These are phyloP conservation scores for Plagiodera versicolora DNA, from an alignment of 2,888 invertebrate genomes.

Conservation along the genomic window DNA sequence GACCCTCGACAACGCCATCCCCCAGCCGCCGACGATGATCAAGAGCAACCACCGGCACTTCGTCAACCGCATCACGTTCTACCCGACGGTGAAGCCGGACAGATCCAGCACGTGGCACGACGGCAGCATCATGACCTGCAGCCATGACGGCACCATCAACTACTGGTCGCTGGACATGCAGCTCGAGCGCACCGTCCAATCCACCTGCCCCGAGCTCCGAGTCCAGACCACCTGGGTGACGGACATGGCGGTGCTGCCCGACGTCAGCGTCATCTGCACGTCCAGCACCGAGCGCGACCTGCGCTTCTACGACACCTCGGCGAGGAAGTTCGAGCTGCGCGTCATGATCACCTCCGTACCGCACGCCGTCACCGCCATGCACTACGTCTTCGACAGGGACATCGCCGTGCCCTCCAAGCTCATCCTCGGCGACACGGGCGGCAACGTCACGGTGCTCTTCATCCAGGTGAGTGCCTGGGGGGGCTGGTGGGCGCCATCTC, in stretches of 20 bases:
- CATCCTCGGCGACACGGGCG: conserved; percentile 74
- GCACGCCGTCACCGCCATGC: conserved; percentile 59
- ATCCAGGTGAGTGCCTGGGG: conserved; percentile 67
- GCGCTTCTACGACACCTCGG: conserved; percentile 75
- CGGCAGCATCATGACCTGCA: conserved; percentile 74
- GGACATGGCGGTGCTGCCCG: conserved; percentile 73
- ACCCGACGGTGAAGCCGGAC: conserved; percentile 57
- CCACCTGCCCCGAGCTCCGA: conserved; percentile 63
- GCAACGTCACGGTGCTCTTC: conserved; percentile 66
- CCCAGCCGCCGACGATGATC: conserved; percentile 60
- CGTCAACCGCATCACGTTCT: conserved; percentile 66
- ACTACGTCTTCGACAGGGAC: conserved; percentile 64
- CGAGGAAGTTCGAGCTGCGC: conserved; percentile 71
- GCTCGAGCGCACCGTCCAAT: conserved; percentile 64
- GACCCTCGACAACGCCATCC: conserved; percentile 65
- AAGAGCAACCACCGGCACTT: conserved; percentile 71
- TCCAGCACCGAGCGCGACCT: conserved; percentile 78
- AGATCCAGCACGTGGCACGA: conserved; percentile 61
- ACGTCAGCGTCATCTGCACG: conserved; percentile 76
- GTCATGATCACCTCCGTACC: conserved; percentile 71
- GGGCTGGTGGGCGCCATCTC: too few species aligned
- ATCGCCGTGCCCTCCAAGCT: conserved; percentile 64
- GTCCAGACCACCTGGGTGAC: conserved; percentile 71
- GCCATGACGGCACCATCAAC: conserved; percentile 75
- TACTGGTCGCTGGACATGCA: conserved; percentile 76